A percentile compares a stretch with the other conserved stretches of the same genome.
These are phyloP conservation scores for Oscheius onirici DNA, from an alignment of 2,888 invertebrate species.

Conservation along the genomic window DNA sequence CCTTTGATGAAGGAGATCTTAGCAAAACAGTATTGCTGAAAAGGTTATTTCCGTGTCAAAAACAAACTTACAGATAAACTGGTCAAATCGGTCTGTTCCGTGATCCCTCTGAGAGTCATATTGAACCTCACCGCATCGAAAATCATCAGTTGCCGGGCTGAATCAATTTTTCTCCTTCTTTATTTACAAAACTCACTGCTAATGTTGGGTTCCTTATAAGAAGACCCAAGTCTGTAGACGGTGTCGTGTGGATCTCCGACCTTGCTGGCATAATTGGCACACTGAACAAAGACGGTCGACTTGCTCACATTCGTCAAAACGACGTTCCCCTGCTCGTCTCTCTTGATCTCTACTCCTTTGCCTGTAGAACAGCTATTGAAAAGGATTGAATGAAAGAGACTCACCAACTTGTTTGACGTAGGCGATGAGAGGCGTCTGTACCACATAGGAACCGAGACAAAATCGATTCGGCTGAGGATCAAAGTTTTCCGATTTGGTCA, in stretches of 20 bases:
- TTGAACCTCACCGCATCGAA: not conserved
- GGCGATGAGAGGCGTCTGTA: not conserved
- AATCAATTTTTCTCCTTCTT: not conserved
- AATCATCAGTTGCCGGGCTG: not conserved
- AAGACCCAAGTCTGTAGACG: not conserved
- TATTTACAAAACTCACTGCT: not conserved
- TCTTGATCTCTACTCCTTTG: not conserved
- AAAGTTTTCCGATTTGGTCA: not conserved
- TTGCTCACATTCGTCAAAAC: not conserved
- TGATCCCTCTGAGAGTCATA: not conserved
- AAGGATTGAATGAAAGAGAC: no score
- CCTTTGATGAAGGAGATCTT: conserved; percentile 99
- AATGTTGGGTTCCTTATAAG: not conserved
- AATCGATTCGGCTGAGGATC: not conserved
- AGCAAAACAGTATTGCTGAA: conserved; percentile 75
- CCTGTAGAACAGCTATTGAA: conserved; percentile 9
- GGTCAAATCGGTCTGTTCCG: no score
- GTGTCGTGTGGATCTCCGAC: conserved; percentile 2
- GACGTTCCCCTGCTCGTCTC: conserved; percentile 5
- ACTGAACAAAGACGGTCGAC: conserved; percentile 1
- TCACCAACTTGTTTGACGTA: conserved; percentile 5
- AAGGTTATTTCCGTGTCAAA: not conserved
- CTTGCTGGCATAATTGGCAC: not conserved
- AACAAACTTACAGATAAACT: not conserved
- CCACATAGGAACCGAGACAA: not conserved